phyloP scores from a whole-genome alignment of 1,140 invertebrate genomes.

The Proctacanthus coquilletti region DNA sequence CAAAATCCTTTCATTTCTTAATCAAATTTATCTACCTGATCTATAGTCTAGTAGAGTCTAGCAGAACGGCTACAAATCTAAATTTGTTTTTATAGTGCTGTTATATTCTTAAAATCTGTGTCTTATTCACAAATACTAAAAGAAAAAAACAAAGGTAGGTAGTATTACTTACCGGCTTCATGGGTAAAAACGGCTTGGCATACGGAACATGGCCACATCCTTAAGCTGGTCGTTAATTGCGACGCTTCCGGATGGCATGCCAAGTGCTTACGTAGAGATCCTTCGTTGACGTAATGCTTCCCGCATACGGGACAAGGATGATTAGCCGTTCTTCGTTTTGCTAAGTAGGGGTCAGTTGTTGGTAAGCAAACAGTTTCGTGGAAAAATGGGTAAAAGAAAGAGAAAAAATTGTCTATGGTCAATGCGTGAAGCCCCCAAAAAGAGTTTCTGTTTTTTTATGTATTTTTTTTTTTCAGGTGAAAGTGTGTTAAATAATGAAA shows the following conservation, averaged over 20 bases:
- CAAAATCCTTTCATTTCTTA: too few relatives aligned
- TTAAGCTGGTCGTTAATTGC: slow-evolving; percentile 66
- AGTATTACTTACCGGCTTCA: slow-evolving; percentile 60
- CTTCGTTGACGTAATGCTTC: slow-evolving; percentile 90
- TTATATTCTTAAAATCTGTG: not conserved
- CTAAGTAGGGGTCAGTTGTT: slow-evolving; percentile 57
- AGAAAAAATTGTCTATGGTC: too few relatives aligned
- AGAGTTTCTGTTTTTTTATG: not conserved
- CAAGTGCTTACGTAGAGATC: slow-evolving; percentile 78
- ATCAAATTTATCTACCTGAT: too few relatives aligned
- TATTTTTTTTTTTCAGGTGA: too few relatives aligned
- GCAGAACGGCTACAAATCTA: too few relatives aligned
- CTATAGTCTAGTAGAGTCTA: too few relatives aligned
- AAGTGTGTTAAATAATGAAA: too few relatives aligned
- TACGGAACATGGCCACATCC: slow-evolving; percentile 89
- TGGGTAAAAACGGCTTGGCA: slow-evolving; percentile 88
- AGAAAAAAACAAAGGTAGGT: slow-evolving; percentile 1
- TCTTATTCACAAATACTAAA: not conserved
- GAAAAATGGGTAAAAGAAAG: not conserved
- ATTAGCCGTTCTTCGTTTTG: slow-evolving; percentile 79
- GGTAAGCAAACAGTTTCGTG: slow-evolving; percentile 6
- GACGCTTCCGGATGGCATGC: slow-evolving; percentile 82
- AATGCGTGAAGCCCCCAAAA: too few relatives aligned
- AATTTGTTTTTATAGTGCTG: too few relatives aligned
- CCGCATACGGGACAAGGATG: slow-evolving; percentile 88